phyloP scores from a whole-genome alignment of 2,888 invertebrate species.

The Idaea aversata region DNA sequence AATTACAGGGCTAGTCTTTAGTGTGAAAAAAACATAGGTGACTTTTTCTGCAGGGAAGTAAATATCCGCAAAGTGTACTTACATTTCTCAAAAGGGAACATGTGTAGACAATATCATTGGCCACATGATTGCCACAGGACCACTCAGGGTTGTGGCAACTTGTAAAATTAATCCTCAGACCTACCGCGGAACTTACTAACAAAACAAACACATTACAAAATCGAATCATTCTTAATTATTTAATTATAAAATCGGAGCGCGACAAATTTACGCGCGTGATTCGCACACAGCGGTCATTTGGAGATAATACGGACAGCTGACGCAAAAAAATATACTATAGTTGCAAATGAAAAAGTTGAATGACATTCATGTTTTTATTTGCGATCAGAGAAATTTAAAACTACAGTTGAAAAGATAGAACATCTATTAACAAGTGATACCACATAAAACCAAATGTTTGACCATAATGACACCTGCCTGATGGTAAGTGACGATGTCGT shows the following conservation, averaged over 20 bases:
- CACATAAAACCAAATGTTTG: no score
- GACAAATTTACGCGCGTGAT: slow-evolving; percentile 3
- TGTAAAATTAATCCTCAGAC: slow-evolving; percentile 65
- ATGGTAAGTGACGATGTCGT: no score
- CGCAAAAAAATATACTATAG: slow-evolving; percentile 45
- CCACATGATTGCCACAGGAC: slow-evolving; percentile 63
- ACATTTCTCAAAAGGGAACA: slow-evolving; percentile 56
- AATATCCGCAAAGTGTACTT: slow-evolving; percentile 39
- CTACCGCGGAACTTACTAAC: slow-evolving; percentile 27
- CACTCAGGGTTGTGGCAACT: slow-evolving; percentile 64
- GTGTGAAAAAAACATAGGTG: no score
- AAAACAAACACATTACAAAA: neutral
- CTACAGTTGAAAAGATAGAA: neutral
- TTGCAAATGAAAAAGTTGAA: slow-evolving; percentile 37
- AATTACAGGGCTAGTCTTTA: no score
- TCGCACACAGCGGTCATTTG: slow-evolving; percentile 35
- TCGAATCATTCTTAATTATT: neutral
- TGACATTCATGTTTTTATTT: slow-evolving; percentile 30
- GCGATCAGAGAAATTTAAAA: slow-evolving; percentile 2
- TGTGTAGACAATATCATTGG: slow-evolving; percentile 59
- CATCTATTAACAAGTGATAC: neutral
- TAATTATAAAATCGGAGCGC: neutral
- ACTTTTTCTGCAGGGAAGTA: neutral
- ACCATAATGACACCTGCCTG: no score
- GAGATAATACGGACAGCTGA: slow-evolving; percentile 53